A percentile compares a stretch with the other conserved stretches of the same genome.
These are phyloP conservation scores for Synanceia verrucosa DNA, from an alignment of 2,797 vertebrate genomes.

Conservation along the genomic window DNA sequence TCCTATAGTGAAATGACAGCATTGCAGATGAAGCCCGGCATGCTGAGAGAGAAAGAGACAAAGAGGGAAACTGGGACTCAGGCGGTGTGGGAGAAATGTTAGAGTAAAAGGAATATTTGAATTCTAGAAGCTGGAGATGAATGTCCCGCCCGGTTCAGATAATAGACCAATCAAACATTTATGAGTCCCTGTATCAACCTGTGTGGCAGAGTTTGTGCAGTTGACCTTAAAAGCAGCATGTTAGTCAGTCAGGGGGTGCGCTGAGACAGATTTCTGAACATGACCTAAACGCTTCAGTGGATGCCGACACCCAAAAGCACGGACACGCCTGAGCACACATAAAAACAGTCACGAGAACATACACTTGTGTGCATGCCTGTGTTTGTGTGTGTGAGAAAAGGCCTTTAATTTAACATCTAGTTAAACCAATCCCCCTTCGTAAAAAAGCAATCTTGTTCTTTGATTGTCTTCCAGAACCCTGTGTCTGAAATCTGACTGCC, in stretches of 20 bases:
- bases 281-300: conserved; percentile 60
- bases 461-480: conserved; percentile 79
- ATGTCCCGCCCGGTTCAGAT: conserved; percentile 56
- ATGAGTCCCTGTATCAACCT: conserved; percentile 67
- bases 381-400: conserved; percentile 29
- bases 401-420: conserved; percentile 74
- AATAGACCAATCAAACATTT: conserved; percentile 78
- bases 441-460: conserved; percentile 80
- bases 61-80: conserved; percentile 18
- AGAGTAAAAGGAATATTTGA: conserved; percentile 68
- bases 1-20: conserved; percentile 60
- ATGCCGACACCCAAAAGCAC: conserved; percentile 25
- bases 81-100: conserved; percentile 57
- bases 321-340: conserved; percentile 37
- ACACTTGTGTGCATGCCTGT: conserved; percentile 15
- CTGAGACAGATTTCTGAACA: conserved; percentile 58
- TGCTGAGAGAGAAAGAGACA: conserved; percentile 16
- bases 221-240: conserved; percentile 53
- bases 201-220: conserved; percentile 46
- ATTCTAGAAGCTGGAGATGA: conserved; percentile 57
- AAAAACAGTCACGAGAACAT: conserved; percentile 18
- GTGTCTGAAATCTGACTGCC: conserved; percentile 78
- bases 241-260: conserved; percentile 56
- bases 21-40: conserved; percentile 66
- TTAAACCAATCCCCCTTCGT: conserved; percentile 72